phyloP scores from a whole-genome alignment of 2,797 vertebrate species.

The Synanceia verrucosa region DNA sequence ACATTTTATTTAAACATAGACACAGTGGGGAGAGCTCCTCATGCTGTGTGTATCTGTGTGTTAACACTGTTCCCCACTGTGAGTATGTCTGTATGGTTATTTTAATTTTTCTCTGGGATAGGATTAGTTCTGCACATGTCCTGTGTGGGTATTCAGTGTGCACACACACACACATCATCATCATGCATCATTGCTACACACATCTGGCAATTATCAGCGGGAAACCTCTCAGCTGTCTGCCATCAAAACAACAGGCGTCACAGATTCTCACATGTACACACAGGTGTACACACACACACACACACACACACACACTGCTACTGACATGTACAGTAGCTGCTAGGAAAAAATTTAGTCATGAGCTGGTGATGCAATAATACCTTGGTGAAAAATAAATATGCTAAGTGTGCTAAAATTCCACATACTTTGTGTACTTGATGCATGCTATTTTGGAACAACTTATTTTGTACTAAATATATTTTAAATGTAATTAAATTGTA shows the following conservation, averaged over 20 bases:
- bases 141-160: not conserved
- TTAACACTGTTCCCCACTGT: constrained; percentile 8
- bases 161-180: constrained; percentile 1
- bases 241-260: constrained; percentile 60
- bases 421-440: too few species aligned
- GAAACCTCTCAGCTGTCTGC: constrained; percentile 57
- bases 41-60: constrained; percentile 18
- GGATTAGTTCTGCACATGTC: constrained; percentile 21
- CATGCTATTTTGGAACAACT: too few species aligned
- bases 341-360: not conserved
- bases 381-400: too few species aligned
- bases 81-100: constrained; percentile 21
- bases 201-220: constrained; percentile 60
- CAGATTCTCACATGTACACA: constrained; percentile 1
- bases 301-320: not conserved
- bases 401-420: too few species aligned
- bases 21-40: constrained; percentile 19
- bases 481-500: too few species aligned
- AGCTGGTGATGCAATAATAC: constrained; percentile 6
- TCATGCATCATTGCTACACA: constrained; percentile 15
- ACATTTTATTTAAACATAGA: constrained; percentile 31
- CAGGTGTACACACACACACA: not conserved
- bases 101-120: constrained; percentile 30
- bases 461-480: too few species aligned
- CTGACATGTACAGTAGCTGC: not conserved